Evolutionary conservation across 2,113 vertebrate species (phyloP).

Genomic region (Sebastes fasciatus): DNA sequence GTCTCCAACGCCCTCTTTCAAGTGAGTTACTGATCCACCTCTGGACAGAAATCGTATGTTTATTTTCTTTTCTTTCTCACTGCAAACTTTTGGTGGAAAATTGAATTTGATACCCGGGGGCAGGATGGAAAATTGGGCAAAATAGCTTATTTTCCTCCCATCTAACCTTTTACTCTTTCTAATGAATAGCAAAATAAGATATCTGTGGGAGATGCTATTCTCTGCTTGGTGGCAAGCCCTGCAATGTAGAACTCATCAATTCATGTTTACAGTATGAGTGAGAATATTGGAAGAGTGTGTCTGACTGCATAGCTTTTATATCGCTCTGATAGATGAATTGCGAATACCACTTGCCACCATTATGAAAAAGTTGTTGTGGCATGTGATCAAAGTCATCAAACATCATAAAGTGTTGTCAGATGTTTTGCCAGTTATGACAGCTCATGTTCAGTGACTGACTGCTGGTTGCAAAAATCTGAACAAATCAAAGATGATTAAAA

Average conservation of each 20-base stretch:
- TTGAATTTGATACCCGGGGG: conserved; percentile 89
- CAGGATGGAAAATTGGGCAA: conserved; percentile 86
- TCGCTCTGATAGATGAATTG: conserved; percentile 25
- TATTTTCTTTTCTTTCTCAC: conserved; percentile 80
- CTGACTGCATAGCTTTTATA: conserved; percentile 37
- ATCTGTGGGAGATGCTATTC: conserved; percentile 75
- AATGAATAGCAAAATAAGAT: conserved; percentile 83
- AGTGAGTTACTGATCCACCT: conserved; percentile 84
- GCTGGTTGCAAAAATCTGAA: no score
- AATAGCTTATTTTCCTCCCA: conserved; percentile 84
- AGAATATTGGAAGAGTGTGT: conserved; percentile 47
- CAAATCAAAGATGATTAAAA: conserved; percentile 7
- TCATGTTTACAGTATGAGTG: conserved; percentile 56
- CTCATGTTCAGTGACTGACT: conserved; percentile 15
- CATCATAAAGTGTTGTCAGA: conserved; percentile 22
- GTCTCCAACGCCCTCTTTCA: conserved; percentile 72
- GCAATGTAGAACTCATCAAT: conserved; percentile 74
- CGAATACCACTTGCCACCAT: conserved; percentile 17
- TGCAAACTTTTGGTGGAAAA: conserved; percentile 85
- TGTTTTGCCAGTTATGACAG: conserved; percentile 14
- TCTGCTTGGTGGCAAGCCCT: conserved; percentile 30
- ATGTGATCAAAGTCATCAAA: conserved; percentile 37
- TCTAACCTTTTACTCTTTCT: conserved; percentile 77
- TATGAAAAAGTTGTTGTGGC: conserved; percentile 7
- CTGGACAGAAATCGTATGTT: conserved; percentile 79